Percentiles rank a stretch among this genome's conserved stretches.
phyloP scores from a whole-genome alignment of 2,888 invertebrate genomes.

The Drosophila algonquin region DNA sequence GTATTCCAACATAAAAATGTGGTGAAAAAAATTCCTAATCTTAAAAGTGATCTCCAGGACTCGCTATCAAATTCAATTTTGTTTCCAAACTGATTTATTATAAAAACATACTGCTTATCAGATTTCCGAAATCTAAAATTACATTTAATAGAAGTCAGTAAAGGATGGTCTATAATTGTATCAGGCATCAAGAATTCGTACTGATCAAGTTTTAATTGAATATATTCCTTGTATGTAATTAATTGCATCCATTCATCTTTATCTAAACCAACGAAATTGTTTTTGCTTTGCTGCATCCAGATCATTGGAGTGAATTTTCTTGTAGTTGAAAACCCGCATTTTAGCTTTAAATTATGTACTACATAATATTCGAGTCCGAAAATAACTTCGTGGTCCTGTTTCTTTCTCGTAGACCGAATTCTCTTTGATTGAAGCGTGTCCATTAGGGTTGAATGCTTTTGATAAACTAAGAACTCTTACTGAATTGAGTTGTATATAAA shows the following conservation, averaged over 20 bases:
- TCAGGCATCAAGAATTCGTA: conserved; percentile 7
- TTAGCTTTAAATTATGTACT: not conserved
- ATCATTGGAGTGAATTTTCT: conserved; percentile 2
- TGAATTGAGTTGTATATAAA: not conserved
- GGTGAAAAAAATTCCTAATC: too few species aligned
- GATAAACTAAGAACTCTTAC: not conserved
- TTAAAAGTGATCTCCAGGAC: too few species aligned
- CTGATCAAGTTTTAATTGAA: conserved; percentile 5
- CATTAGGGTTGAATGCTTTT: too few species aligned
- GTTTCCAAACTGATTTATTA: too few species aligned
- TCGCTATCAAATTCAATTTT: too few species aligned
- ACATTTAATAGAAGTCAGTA: too few species aligned
- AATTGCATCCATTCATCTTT: conserved; percentile 13
- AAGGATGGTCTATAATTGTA: not conserved
- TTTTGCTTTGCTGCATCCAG: conserved; percentile 10
- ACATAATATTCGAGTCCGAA: conserved; percentile 4
- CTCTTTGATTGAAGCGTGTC: too few species aligned
- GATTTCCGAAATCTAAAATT: too few species aligned
- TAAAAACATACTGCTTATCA: too few species aligned
- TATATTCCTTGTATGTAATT: conserved; percentile 4
- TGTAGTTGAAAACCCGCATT: conserved; percentile 2
- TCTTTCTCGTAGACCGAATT: too few species aligned
- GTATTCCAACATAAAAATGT: too few species aligned
- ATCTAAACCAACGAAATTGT: not conserved
- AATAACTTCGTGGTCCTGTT: too few species aligned